Conservation (phyloP, 2,797 vertebrate genomes). For the Xenentodon cancila region DNA sequence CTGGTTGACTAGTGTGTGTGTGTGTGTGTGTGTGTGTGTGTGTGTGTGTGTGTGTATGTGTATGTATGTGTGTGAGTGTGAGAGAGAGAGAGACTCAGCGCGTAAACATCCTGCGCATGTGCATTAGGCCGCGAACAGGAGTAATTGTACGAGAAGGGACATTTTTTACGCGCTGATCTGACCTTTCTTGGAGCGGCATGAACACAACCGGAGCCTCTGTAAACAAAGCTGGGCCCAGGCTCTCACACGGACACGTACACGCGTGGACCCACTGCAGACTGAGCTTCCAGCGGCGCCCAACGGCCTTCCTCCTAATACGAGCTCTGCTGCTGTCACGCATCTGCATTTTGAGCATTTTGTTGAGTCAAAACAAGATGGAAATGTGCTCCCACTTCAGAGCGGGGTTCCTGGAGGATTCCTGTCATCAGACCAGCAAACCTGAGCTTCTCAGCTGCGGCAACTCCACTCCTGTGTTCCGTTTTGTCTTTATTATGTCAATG, state of each 20-base stretch:
- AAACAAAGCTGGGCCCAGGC: not conserved
- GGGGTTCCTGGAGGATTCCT: not conserved
- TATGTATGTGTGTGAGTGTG: constrained; percentile 19
- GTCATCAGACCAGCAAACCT: not conserved
- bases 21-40: constrained; percentile 17
- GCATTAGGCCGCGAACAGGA: constrained; percentile 11
- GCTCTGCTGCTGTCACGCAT: not conserved
- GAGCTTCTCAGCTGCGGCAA: too few relatives aligned
- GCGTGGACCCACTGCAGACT: not conserved
- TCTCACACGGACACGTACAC: not conserved
- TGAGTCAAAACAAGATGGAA: not conserved
- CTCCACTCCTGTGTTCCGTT: too few relatives aligned
- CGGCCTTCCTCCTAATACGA: not conserved
- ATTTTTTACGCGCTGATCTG: too few relatives aligned
- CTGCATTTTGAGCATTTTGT: not conserved
- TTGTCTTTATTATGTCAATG: too few relatives aligned
- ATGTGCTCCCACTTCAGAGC: not conserved
- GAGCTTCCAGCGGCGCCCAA: not conserved
- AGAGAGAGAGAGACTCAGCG: too few relatives aligned
- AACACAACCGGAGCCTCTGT: not conserved
- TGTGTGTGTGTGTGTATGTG: constrained; percentile 25
- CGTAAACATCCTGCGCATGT: constrained; percentile 49
- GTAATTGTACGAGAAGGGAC: not conserved
- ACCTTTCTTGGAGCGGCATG: not conserved
- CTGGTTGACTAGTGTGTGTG: not conserved